Evolutionary conservation across 2,888 invertebrate species (phyloP).

Genomic region (Melitaea athalia): DNA sequence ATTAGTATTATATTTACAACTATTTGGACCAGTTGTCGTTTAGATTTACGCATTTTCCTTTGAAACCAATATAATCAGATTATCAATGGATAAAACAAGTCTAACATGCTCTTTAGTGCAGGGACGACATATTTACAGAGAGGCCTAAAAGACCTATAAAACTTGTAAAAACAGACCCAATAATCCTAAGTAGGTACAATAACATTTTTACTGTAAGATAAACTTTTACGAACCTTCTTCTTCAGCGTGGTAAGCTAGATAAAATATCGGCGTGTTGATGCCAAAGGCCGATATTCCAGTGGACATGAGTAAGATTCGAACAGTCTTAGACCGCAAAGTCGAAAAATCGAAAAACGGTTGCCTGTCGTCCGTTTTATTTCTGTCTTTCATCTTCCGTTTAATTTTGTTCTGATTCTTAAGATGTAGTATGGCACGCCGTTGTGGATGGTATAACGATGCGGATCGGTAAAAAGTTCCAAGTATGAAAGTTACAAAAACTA

Average conservation of each 20-base stretch:
- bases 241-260: conserved; percentile 90
- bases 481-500: conserved; percentile 91
- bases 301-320: conserved; percentile 90
- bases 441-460: conserved; percentile 93
- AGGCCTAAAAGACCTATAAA: too few relatives aligned
- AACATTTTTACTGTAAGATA: not conserved
- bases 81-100: too few relatives aligned
- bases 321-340: conserved; percentile 91
- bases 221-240: conserved; percentile 82
- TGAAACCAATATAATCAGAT: too few relatives aligned
- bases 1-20: too few relatives aligned
- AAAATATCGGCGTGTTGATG: conserved; percentile 92
- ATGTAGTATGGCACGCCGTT: conserved; percentile 92
- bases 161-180: too few relatives aligned
- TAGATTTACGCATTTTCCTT: too few relatives aligned
- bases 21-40: too few relatives aligned
- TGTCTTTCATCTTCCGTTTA: conserved; percentile 91
- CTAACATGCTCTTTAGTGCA: too few relatives aligned
- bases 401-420: conserved; percentile 90
- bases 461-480: conserved; percentile 94
- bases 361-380: conserved; percentile 88
- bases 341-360: conserved; percentile 94
- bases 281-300: conserved; percentile 92
- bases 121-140: too few relatives aligned
- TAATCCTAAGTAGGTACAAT: too few relatives aligned